phyloP scores from a whole-genome alignment of 2,888 invertebrate species.

The Pammene fasciana region DNA sequence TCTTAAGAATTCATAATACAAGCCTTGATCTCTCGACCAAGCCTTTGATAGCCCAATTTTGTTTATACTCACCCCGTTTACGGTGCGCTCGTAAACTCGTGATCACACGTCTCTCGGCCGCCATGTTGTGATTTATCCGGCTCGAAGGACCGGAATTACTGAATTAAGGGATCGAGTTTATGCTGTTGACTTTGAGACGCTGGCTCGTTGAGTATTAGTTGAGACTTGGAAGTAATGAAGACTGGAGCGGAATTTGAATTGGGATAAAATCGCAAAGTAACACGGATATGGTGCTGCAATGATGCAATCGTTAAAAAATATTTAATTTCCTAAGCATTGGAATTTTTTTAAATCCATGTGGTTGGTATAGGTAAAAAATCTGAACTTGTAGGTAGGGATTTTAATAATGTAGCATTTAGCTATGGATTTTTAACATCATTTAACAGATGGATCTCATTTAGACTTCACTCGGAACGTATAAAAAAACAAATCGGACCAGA shows the following conservation, averaged over 20 bases:
- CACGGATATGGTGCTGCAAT: too few relatives aligned
- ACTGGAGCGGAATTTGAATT: neutral
- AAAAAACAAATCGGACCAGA: too few relatives aligned
- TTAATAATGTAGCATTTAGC: too few relatives aligned
- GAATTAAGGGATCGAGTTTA: constrained; percentile 35
- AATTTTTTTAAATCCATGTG: too few relatives aligned
- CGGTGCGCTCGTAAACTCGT: constrained; percentile 40
- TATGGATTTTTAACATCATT: too few relatives aligned
- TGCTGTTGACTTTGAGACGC: constrained; percentile 24
- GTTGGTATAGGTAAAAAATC: too few relatives aligned
- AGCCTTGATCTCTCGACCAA: constrained; percentile 30
- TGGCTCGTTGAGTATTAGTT: neutral
- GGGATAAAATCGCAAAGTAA: too few relatives aligned
- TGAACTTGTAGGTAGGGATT: too few relatives aligned
- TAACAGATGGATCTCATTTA: too few relatives aligned
- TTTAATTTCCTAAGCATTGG: too few relatives aligned
- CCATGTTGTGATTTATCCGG: constrained; percentile 39
- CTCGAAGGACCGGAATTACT: constrained; percentile 31
- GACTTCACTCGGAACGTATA: too few relatives aligned
- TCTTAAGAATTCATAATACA: neutral
- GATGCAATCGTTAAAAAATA: too few relatives aligned
- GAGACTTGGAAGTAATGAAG: neutral
- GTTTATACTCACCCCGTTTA: constrained; percentile 45
- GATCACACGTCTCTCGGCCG: constrained; percentile 39
- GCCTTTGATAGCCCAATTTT: constrained; percentile 44